Conservation (phyloP, 2,113 vertebrate species). For the Anas platyrhynchos region DNA sequence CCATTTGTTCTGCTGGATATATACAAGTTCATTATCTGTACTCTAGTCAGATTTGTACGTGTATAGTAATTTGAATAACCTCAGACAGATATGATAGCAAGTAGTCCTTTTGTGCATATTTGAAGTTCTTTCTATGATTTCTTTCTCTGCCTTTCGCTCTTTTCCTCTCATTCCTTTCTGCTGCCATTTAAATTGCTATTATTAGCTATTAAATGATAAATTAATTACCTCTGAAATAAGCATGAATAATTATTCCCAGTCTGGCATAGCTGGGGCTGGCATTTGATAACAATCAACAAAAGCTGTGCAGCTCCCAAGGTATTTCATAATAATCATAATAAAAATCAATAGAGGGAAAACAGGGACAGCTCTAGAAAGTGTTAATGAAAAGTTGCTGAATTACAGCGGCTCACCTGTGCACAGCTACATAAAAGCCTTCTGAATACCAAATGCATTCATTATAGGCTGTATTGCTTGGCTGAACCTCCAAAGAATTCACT, state of each 20-base stretch:
- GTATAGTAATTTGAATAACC: slow-evolving; percentile 36
- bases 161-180: background rate
- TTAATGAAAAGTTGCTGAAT: slow-evolving; percentile 63
- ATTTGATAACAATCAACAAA: slow-evolving; percentile 28
- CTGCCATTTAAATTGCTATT: slow-evolving; percentile 15
- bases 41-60: slow-evolving; percentile 37
- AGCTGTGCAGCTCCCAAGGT: background rate
- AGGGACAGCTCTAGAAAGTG: slow-evolving; percentile 28
- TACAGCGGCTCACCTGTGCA: slow-evolving; percentile 19
- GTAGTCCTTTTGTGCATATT: background rate
- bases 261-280: background rate
- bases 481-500: slow-evolving; percentile 36
- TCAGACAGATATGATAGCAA: background rate
- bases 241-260: background rate
- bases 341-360: slow-evolving; percentile 45
- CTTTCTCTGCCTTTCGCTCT: slow-evolving; percentile 11
- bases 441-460: slow-evolving; percentile 64
- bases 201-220: slow-evolving; percentile 28
- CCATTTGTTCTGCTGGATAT: slow-evolving; percentile 39
- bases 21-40: slow-evolving; percentile 27
- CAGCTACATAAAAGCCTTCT: slow-evolving; percentile 23
- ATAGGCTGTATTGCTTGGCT: slow-evolving; percentile 14
- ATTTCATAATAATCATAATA: slow-evolving; percentile 30
- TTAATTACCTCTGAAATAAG: slow-evolving; percentile 40
- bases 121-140: background rate